Percentiles rank a stretch among this genome's conserved stretches.
Evolutionary conservation across 1,140 invertebrate genomes (phyloP).

Genomic region (Magallana angulata): DNA sequence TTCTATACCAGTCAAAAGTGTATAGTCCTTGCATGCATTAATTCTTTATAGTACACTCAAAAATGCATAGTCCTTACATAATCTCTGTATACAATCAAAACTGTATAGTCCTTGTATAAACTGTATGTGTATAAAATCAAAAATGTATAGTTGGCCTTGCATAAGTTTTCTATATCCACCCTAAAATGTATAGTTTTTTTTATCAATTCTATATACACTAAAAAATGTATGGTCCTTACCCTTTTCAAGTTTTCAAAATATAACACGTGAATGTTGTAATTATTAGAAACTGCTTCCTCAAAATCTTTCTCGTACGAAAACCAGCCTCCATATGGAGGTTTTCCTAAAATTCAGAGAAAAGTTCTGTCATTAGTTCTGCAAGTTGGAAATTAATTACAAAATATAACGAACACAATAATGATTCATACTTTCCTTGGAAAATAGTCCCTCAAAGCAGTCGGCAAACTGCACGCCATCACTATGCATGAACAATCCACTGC

Average conservation of each 20-base stretch:
- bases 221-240: neutral
- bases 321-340: neutral
- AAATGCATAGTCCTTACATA: no score
- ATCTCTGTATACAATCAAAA: no score
- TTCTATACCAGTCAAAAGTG: no score
- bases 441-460: neutral
- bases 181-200: no score
- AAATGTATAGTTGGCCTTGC: no score
- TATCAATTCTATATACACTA: no score
- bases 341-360: neutral
- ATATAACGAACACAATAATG: neutral
- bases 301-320: constrained; percentile 24
- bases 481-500: neutral
- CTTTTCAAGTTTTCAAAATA: constrained; percentile 6
- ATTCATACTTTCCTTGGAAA: neutral
- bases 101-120: neutral
- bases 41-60: no score
- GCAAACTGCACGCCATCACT: neutral
- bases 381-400: neutral
- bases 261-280: neutral
- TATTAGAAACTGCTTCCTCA: neutral
- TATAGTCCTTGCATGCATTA: no score
- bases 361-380: neutral
- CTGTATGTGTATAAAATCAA: no score
- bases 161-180: no score